Base-by-base conservation (phyloP, 1,140 invertebrate species). In the Heliconius hewitsoni region DNA sequence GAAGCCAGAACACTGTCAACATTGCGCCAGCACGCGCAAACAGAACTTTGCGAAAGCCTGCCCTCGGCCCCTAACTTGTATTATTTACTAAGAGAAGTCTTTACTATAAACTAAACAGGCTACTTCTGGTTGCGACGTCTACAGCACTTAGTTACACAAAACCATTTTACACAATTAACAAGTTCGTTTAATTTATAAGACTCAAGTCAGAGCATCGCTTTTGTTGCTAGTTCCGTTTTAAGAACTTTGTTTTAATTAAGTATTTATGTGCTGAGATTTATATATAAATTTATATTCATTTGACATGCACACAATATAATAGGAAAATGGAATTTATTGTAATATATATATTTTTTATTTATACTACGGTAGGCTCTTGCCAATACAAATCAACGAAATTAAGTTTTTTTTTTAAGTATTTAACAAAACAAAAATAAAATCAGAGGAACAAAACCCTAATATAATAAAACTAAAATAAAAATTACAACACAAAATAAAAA, bases 71-170 rank as follows among this genome's bases (percentile, higher is more conserved):
- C 81, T 81, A 89, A 88, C 89, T 89, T 86, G 84, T 88, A 86
- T 86, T 90, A 90, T 91, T 91, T 88, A 89, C 86, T 78, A 82
- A 86, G 82, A 79, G 85, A 89, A 88, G 84, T 82, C 83, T 87
- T 84, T 84, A 84, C 85, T 89, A 83, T 87, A 85, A 83, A 89
- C 88, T 89, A 88, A 87, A 85, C 85, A 86, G 87, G 85, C 84
- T 82, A 87, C 85, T 90, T 85, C 83, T 88, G 81, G 78, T 84
- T 74, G 74, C 80, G 83, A 85, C 82, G 74, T 82, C 78, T 79
- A 82, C 85, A 82, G 72, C 77, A 75, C 77, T 75, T 79, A 77
- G 70, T 81, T 78, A 76, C 57, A 83, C 75, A 81, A 83, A 83
- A 73, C 77, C 71, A 70, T 55, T 77, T 81, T 81, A 74, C 77